phyloP scores from a whole-genome alignment of 2,888 invertebrate genomes.

The Ferrisia virgata region DNA sequence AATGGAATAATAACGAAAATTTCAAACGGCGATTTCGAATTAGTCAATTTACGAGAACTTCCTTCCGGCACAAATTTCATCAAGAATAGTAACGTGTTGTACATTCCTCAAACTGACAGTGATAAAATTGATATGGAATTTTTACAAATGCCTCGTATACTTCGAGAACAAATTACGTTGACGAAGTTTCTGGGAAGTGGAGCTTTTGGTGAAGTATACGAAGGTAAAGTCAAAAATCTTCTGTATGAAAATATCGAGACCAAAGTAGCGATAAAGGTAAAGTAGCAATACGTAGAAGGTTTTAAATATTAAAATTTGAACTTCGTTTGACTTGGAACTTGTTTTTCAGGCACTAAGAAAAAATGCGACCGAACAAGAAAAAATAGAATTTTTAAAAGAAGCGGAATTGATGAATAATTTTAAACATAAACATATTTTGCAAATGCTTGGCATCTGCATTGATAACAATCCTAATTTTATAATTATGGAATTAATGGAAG shows the following conservation, averaged over 20 bases:
- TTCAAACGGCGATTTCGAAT: conserved; percentile 66
- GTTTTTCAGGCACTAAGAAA: conserved; percentile 88
- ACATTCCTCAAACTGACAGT: conserved; percentile 61
- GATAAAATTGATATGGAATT: conserved; percentile 65
- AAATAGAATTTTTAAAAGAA: conserved; percentile 91
- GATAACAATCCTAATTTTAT: conserved; percentile 91
- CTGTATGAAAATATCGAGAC: conserved; percentile 60
- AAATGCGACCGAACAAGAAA: conserved; percentile 85
- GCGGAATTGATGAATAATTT: conserved; percentile 97
- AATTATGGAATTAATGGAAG: conserved; percentile 96
- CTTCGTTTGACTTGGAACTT: too few species aligned
- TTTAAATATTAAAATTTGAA: too few species aligned
- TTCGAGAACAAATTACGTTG: conserved; percentile 79
- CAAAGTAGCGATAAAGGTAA: conserved; percentile 88
- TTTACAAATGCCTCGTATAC: conserved; percentile 78
- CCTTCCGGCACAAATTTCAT: conserved; percentile 70
- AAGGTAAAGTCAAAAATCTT: conserved; percentile 76
- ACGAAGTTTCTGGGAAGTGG: conserved; percentile 90
- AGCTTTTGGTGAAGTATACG: conserved; percentile 95
- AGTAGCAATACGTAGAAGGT: background rate
- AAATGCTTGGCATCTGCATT: conserved; percentile 88
- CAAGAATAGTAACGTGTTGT: conserved; percentile 80
- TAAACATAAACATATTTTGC: conserved; percentile 91
- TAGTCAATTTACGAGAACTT: conserved; percentile 80
- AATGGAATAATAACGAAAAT: conserved; percentile 5